These are phyloP conservation scores for Acrossocheilus fasciatus DNA, from an alignment of 2,797 vertebrate genomes.

Conservation along the genomic window DNA sequence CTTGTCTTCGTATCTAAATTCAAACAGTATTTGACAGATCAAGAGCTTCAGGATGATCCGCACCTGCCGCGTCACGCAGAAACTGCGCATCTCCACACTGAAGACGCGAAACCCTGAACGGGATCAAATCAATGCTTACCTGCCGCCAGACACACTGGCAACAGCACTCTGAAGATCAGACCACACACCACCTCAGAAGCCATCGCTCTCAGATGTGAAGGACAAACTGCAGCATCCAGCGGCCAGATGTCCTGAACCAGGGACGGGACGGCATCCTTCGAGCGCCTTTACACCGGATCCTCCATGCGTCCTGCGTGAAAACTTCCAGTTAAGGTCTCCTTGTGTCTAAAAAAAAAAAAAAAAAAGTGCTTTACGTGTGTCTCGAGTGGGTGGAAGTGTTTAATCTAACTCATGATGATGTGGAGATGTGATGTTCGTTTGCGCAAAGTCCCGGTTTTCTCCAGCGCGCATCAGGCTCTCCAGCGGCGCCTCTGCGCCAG, in stretches of 20 bases:
- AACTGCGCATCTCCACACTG: background rate
- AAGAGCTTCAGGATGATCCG: background rate
- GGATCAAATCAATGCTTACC: constrained; percentile 79
- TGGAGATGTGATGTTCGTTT: background rate
- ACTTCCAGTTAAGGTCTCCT: background rate
- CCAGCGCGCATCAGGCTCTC: background rate
- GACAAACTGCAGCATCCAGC: constrained; percentile 43
- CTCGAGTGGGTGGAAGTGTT: background rate
- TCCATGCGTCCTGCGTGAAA: constrained; percentile 5
- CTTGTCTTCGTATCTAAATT: background rate
- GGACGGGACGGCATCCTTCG: constrained; percentile 7
- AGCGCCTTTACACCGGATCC: background rate
- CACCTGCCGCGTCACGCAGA: background rate
- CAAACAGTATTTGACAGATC: background rate
- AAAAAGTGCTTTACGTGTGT: background rate
- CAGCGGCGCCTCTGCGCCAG: background rate
- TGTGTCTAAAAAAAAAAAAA: background rate
- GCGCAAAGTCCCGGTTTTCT: background rate
- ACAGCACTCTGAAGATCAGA: constrained; percentile 92
- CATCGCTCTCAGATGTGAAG: constrained; percentile 77
- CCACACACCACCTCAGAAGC: constrained; percentile 95
- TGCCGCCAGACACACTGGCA: constrained; percentile 90
- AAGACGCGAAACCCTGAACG: background rate
- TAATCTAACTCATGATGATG: constrained; percentile 5
- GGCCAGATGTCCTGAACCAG: constrained; percentile 23